Conservation (phyloP, 2,113 vertebrate species). For the Promerops cafer region DNA sequence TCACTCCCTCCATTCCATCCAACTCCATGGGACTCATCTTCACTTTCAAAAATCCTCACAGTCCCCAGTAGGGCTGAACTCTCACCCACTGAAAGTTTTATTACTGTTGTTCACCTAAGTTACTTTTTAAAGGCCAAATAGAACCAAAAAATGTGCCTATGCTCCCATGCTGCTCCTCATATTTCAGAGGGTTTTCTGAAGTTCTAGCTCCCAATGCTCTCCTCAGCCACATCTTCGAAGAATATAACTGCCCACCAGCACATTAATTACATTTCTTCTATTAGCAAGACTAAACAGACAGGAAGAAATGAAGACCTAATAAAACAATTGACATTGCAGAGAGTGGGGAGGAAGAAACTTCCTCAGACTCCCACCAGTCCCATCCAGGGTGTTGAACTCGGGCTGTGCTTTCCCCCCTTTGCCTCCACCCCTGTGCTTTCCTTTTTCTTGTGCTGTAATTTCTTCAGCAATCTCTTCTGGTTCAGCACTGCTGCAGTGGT, state of each 20-base stretch:
- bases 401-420: neutral
- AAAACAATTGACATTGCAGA: neutral
- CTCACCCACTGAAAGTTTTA: neutral
- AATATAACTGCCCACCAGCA: neutral
- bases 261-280: neutral
- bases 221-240: neutral
- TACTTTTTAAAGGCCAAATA: neutral
- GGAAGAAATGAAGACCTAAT: neutral
- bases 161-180: neutral
- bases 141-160: neutral
- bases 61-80: neutral
- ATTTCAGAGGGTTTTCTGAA: neutral
- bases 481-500: neutral
- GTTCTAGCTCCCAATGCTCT: neutral
- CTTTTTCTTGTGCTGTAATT: neutral
- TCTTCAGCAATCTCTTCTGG: neutral
- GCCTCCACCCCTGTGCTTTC: neutral
- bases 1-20: neutral
- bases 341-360: neutral
- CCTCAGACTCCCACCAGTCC: neutral
- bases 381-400: neutral
- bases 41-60: neutral
- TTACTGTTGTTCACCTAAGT: neutral
- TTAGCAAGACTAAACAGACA: neutral
- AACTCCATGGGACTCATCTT: neutral